These are phyloP conservation scores for Xyliphius kryptos DNA, from an alignment of 2,113 vertebrate genomes.

Conservation along the genomic window DNA sequence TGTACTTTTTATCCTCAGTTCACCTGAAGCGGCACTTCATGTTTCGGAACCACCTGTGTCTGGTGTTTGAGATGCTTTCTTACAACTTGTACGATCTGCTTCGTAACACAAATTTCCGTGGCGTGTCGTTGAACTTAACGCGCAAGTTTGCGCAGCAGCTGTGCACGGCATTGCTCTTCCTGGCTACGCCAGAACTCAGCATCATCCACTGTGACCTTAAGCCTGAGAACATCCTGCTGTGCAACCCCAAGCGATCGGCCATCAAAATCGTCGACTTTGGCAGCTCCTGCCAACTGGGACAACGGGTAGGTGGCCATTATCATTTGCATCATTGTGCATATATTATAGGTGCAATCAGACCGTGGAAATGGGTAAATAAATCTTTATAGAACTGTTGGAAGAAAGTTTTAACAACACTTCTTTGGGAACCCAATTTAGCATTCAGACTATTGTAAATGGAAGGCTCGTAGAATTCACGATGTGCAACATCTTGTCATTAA, in stretches of 20 bases:
- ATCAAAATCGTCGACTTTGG: constrained; percentile 99
- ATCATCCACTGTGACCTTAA: constrained; percentile 99
- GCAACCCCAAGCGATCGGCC: constrained; percentile 96
- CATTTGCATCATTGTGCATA: neutral
- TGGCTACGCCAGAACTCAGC: constrained; percentile 97
- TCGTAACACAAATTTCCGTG: constrained; percentile 97
- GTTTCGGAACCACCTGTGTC: constrained; percentile 99
- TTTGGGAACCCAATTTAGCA: too few species aligned
- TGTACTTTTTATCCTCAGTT: constrained; percentile 58
- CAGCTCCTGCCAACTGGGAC: constrained; percentile 94
- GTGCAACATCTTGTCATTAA: too few species aligned
- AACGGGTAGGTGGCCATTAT: constrained; percentile 72
- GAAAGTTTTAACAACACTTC: too few species aligned
- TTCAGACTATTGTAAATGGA: too few species aligned
- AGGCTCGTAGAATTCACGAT: too few species aligned
- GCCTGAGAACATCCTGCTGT: constrained; percentile 97
- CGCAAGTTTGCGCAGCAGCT: constrained; percentile 98
- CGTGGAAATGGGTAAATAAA: too few species aligned
- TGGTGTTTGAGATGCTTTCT: constrained; percentile 99
- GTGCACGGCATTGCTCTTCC: constrained; percentile 97
- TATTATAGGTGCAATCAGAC: too few species aligned
- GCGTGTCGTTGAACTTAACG: constrained; percentile 94
- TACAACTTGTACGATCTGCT: constrained; percentile 97
- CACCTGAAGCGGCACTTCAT: constrained; percentile 99
- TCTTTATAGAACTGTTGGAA: too few species aligned